These are phyloP conservation scores for Candoia aspera DNA, from an alignment of 2,113 vertebrate species.

Conservation along the genomic window DNA sequence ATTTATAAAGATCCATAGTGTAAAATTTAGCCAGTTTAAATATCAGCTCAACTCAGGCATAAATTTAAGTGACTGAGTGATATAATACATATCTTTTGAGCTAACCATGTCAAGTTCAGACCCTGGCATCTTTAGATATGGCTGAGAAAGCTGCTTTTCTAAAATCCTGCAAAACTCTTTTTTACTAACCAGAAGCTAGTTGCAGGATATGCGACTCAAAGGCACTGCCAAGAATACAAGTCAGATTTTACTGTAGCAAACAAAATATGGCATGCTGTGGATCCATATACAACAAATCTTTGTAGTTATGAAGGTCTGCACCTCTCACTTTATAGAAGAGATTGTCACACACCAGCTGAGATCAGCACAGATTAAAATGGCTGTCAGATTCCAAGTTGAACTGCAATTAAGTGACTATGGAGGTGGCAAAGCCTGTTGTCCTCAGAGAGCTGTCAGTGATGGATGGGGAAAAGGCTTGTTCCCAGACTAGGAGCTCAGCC, in stretches of 20 bases:
- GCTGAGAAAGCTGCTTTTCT: neutral
- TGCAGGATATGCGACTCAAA: neutral
- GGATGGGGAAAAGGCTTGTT: neutral
- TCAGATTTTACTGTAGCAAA: neutral
- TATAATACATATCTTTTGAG: no score
- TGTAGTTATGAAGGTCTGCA: neutral
- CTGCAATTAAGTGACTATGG: slow-evolving; percentile 31
- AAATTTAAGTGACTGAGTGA: no score
- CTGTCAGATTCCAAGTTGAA: slow-evolving; percentile 7
- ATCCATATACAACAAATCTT: neutral
- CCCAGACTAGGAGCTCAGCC: neutral
- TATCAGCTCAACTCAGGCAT: no score
- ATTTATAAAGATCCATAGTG: no score
- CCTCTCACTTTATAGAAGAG: neutral
- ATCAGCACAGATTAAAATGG: slow-evolving; percentile 25
- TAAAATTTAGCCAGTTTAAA: no score
- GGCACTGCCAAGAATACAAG: no score
- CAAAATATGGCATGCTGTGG: neutral
- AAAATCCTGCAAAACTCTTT: neutral
- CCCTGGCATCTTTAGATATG: neutral
- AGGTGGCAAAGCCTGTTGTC: neutral
- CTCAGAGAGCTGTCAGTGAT: neutral
- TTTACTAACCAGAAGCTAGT: neutral
- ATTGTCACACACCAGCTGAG: neutral
- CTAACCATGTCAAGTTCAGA: neutral